phyloP scores from a whole-genome alignment of 2,888 invertebrate genomes.

The Melanchra persicariae region DNA sequence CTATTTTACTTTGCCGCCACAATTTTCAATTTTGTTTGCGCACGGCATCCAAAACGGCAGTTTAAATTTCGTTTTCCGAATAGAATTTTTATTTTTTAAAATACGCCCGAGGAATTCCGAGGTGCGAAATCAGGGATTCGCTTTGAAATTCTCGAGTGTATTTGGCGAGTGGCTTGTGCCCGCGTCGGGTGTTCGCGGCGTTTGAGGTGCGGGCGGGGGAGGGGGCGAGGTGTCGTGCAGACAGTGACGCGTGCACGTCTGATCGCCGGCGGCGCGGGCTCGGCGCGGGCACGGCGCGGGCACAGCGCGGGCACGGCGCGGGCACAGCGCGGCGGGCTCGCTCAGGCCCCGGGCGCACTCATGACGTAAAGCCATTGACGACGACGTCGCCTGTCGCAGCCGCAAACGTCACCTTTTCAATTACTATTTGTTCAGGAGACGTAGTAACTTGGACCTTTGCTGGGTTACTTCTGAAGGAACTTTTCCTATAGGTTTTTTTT shows the following conservation, averaged over 20 bases:
- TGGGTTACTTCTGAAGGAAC: background rate
- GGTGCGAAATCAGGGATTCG: slow-evolving; percentile 81
- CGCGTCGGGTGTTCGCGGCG: slow-evolving; percentile 2
- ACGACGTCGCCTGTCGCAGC: slow-evolving; percentile 25
- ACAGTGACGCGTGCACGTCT: slow-evolving; percentile 50
- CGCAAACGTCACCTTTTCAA: slow-evolving; percentile 25
- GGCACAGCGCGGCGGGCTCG: too few relatives aligned
- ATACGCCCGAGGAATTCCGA: slow-evolving; percentile 72
- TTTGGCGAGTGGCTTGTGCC: slow-evolving; percentile 68
- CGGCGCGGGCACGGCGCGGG: too few relatives aligned
- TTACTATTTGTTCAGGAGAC: slow-evolving; percentile 20
- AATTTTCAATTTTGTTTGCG: slow-evolving; percentile 72
- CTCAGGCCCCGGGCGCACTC: background rate
- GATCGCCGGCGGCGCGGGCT: slow-evolving; percentile 4
- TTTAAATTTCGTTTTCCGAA: slow-evolving; percentile 76
- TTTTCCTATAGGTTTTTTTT: background rate
- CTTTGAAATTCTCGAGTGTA: slow-evolving; percentile 74
- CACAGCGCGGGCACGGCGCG: too few relatives aligned
- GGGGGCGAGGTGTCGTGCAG: slow-evolving; percentile 31
- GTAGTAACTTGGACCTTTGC: slow-evolving; percentile 14
- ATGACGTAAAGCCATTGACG: slow-evolving; percentile 27
- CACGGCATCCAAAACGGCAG: slow-evolving; percentile 71
- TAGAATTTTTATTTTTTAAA: slow-evolving; percentile 76
- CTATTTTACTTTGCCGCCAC: slow-evolving; percentile 66
- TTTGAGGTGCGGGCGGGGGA: background rate